Evolutionary conservation across 2,888 invertebrate genomes (phyloP).

Genomic region (Ophion ellenae): DNA sequence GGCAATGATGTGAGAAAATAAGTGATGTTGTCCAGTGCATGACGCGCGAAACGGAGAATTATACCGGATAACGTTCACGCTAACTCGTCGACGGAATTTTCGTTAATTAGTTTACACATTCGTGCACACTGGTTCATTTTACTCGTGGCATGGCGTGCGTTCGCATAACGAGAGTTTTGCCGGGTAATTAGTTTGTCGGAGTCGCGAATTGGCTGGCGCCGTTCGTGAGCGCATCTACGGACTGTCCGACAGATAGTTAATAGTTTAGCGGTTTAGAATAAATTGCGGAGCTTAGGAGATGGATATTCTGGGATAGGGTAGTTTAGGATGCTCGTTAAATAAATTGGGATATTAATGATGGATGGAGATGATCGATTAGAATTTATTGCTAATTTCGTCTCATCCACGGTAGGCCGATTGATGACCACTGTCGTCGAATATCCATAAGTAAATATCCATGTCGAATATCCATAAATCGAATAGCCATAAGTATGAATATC

Average conservation of each 20-base stretch:
- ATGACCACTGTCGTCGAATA: not conserved
- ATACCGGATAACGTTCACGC: not conserved
- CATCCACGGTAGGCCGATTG: not conserved
- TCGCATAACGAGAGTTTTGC: constrained; percentile 60
- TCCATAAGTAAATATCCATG: not conserved
- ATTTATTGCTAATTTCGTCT: constrained; percentile 13
- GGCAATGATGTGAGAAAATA: constrained; percentile 58
- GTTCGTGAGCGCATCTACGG: not conserved
- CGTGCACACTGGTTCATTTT: constrained; percentile 44
- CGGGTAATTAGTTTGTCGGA: constrained; percentile 70
- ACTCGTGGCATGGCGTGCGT: constrained; percentile 19
- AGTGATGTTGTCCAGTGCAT: not conserved
- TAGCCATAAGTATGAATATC: too few species aligned
- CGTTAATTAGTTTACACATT: constrained; percentile 69
- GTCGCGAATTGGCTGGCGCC: constrained; percentile 65
- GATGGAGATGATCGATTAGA: constrained; percentile 35
- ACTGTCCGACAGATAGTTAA: constrained; percentile 47
- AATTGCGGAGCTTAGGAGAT: constrained; percentile 48
- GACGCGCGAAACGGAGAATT: not conserved
- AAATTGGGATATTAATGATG: not conserved
- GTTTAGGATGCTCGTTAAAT: constrained; percentile 4
- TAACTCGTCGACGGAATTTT: constrained; percentile 58
- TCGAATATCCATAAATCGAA: too few species aligned
- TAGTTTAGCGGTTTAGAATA: constrained; percentile 56
- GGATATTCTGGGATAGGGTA: constrained; percentile 14